Percentiles rank a stretch among this genome's conserved stretches.
phyloP scores from a whole-genome alignment of 35 echinoderm and acorn worm species.

The Apostichopus parvimensis region DNA sequence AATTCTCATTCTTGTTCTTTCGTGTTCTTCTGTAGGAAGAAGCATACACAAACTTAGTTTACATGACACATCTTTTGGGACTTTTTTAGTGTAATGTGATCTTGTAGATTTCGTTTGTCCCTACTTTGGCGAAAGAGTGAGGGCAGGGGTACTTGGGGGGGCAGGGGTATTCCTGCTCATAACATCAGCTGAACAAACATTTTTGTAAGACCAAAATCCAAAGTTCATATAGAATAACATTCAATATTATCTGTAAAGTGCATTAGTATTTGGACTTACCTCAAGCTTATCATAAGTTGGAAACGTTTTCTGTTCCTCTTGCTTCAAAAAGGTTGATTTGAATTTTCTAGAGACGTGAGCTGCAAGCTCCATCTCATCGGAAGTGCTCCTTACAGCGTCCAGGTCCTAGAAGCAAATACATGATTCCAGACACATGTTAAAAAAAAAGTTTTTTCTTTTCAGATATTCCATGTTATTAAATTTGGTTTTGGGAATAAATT shows the following conservation, averaged over 20 bases:
- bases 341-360: constrained; percentile 84
- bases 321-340: constrained; percentile 74
- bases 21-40: too few relatives aligned
- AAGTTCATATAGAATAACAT: too few relatives aligned
- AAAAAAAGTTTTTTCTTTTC: neutral
- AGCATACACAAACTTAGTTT: too few relatives aligned
- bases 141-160: too few relatives aligned
- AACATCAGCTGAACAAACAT: neutral
- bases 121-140: too few relatives aligned
- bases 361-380: constrained; percentile 97
- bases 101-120: too few relatives aligned
- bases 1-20: too few relatives aligned
- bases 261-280: constrained; percentile 44
- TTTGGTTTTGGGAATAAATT: neutral
- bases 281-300: constrained; percentile 98
- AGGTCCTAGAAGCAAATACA: constrained; percentile 67
- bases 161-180: neutral
- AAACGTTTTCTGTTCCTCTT: constrained; percentile 95
- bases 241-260: too few relatives aligned
- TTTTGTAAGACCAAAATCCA: neutral
- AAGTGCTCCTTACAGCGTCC: constrained; percentile 65
- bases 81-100: too few relatives aligned
- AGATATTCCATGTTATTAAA: neutral
- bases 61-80: too few relatives aligned
- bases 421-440: neutral